Percentiles rank a stretch among this genome's conserved stretches.
phyloP scores from a whole-genome alignment of 1,140 invertebrate species.

The Papilio polytes region DNA sequence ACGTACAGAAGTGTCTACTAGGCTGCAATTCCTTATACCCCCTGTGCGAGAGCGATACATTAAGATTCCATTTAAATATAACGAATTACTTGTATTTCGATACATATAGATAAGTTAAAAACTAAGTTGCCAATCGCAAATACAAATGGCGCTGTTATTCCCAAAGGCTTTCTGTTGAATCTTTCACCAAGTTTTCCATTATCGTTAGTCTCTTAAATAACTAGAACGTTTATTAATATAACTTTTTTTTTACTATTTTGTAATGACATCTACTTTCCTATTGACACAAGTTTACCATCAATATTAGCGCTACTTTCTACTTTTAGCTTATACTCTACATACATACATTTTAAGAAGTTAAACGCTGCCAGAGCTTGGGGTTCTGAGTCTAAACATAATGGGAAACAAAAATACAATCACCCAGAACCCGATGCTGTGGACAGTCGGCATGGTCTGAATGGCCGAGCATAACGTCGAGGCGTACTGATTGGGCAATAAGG shows the following conservation, averaged over 20 bases:
- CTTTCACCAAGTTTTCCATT: conserved; percentile 81
- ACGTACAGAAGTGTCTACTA: conserved; percentile 78
- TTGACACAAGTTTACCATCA: conserved; percentile 83
- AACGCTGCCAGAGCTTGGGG: conserved; percentile 62
- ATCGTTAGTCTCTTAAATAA: conserved; percentile 74
- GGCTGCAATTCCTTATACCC: conserved; percentile 78
- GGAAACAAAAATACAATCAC: conserved; percentile 54
- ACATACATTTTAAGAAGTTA: conserved; percentile 77
- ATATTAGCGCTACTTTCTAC: conserved; percentile 77
- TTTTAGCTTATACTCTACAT: conserved; percentile 81
- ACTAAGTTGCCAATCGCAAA: conserved; percentile 82
- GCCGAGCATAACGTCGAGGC: conserved; percentile 70
- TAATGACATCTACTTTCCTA: conserved; percentile 75
- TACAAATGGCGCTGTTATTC: conserved; percentile 70
- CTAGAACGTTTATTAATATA: conserved; percentile 79
- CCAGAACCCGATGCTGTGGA: conserved; percentile 62
- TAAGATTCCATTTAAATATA: conserved; percentile 74
- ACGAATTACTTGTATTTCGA: conserved; percentile 67
- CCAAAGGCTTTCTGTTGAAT: conserved; percentile 80
- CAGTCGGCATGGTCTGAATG: conserved; percentile 71
- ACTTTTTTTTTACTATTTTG: conserved; percentile 71
- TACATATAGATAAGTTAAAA: conserved; percentile 70
- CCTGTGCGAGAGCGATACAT: conserved; percentile 75
- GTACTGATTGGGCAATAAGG: conserved; percentile 83
- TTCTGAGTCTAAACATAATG: conserved; percentile 57